A percentile compares a stretch with the other conserved stretches of the same genome.
These are phyloP conservation scores for Echinops telfairi DNA, from an alignment of 2,113 vertebrate genomes.

Conservation along the genomic window DNA sequence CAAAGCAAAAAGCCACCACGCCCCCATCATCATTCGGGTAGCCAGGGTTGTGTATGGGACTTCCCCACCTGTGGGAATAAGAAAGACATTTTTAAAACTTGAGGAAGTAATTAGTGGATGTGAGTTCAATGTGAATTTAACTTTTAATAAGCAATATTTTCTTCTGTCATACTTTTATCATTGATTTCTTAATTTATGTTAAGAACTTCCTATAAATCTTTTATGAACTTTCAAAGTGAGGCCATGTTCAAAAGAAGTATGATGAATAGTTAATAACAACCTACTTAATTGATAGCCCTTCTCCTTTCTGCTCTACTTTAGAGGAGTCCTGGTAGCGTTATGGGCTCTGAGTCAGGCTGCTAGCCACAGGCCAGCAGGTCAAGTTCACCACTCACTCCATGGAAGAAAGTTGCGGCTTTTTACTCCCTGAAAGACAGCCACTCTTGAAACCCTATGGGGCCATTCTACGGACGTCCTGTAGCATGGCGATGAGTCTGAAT, in stretches of 20 bases:
- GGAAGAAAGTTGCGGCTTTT: too few species aligned
- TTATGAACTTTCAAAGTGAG: not conserved
- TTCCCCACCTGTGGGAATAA: constrained; percentile 92
- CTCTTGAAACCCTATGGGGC: too few species aligned
- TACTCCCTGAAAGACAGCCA: too few species aligned
- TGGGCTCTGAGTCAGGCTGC: too few species aligned
- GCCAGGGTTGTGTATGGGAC: constrained; percentile 97
- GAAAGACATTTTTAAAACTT: constrained; percentile 64
- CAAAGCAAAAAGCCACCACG: constrained; percentile 99
- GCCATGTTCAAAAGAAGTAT: not conserved
- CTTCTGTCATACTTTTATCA: not conserved
- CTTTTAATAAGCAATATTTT: not conserved
- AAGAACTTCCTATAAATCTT: not conserved
- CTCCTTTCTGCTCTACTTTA: not conserved
- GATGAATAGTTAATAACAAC: not conserved
- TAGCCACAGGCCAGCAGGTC: too few species aligned
- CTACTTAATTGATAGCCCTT: not conserved
- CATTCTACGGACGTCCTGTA: too few species aligned
- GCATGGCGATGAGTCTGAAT: too few species aligned
- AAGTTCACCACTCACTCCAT: too few species aligned
- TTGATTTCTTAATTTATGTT: not conserved
- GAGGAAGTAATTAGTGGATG: not conserved
- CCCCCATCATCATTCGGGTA: constrained; percentile 99
- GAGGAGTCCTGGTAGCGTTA: not conserved
- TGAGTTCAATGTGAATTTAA: not conserved